Base-by-base conservation (phyloP, 2,888 invertebrate genomes). In the Gymnoscelis rufifasciata region DNA sequence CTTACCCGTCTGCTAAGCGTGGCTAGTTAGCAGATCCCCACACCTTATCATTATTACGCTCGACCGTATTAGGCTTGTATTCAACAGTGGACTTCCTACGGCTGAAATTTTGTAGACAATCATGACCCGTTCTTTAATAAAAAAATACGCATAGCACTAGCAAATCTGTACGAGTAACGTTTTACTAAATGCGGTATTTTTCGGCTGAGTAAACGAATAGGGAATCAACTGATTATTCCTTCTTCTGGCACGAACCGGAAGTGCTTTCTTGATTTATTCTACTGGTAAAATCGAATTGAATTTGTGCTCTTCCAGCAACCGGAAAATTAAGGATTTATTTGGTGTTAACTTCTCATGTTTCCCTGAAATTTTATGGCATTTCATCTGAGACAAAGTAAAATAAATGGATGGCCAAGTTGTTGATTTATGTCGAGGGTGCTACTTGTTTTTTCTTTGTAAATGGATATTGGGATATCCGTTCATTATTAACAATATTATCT, bases 321-420 rank as follows among this genome's bases (percentile, higher is more conserved):
- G 52, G 58, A 52, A 59, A 57, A 60, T 61, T 54, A 54, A 51
- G 44, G 51, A 62, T 62, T 64, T 64, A 61, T 62, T 61, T 54
- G 40, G 43, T 44, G 31, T 42, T 48, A 54, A 53, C 40, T 50
- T 52, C 41, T 41, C 52, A 41, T 39, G 49, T 49, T 49, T 38
- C 47, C 47, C 42, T 30, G 43, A 42, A 48, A 44, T 52, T 52
- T 45, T 50, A 50, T 39, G 36, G 45, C 42, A 38, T 50, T 50
- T 50, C 45, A 50, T 50, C 50, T 50, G 14, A 50, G 45, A 46
- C 50, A 45, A 39, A 42, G 42, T 33, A 35, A 50, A 42, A 43
- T 43, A 39, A 45, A 50, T 45, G 35, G 38, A 29, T 35, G 42
- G 30, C 45, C 45, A 38, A 27, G 35, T 42, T 24, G 26, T 33